Evolutionary conservation across 2,888 invertebrate genomes (phyloP).

Genomic region (Epinotia nisella): DNA sequence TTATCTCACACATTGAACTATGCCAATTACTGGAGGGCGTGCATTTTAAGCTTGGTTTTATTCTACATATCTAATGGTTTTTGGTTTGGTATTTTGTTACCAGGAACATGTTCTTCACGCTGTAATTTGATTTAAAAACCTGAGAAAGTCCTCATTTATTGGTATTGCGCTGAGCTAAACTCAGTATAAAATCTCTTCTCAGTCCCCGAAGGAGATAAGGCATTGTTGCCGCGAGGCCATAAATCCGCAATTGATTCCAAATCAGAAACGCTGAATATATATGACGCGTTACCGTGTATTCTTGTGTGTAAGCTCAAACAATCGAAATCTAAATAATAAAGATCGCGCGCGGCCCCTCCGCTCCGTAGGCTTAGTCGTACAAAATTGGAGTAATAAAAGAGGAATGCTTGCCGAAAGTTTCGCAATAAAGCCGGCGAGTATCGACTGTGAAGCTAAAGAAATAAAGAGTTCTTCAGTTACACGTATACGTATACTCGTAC

Average conservation of each 20-base stretch:
- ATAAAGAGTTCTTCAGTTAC: conserved; percentile 76
- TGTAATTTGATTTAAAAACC: neutral
- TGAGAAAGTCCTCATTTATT: neutral
- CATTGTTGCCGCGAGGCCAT: conserved; percentile 24
- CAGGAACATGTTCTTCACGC: too few relatives aligned
- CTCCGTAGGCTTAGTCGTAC: conserved; percentile 81
- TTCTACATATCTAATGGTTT: neutral
- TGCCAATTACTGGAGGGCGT: too few relatives aligned
- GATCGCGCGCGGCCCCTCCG: conserved; percentile 69
- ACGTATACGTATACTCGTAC: conserved; percentile 20
- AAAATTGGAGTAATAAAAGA: conserved; percentile 85
- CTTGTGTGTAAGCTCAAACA: conserved; percentile 54
- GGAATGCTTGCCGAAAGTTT: conserved; percentile 83
- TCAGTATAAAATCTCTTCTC: conserved; percentile 12
- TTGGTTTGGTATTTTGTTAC: neutral
- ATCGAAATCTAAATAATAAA: conserved; percentile 83
- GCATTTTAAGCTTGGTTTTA: neutral
- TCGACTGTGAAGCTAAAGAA: conserved; percentile 84
- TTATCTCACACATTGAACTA: too few relatives aligned
- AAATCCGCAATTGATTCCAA: conserved; percentile 45
- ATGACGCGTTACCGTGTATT: conserved; percentile 46
- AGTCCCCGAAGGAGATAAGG: conserved; percentile 13
- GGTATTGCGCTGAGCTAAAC: conserved; percentile 3
- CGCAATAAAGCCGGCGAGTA: conserved; percentile 83
- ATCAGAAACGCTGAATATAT: conserved; percentile 44